Evolutionary conservation across 2,797 vertebrate genomes (phyloP), one percentile per base, ranked within the genome.

Genomic region (Lepidocolaptes lacrymiger): DNA sequence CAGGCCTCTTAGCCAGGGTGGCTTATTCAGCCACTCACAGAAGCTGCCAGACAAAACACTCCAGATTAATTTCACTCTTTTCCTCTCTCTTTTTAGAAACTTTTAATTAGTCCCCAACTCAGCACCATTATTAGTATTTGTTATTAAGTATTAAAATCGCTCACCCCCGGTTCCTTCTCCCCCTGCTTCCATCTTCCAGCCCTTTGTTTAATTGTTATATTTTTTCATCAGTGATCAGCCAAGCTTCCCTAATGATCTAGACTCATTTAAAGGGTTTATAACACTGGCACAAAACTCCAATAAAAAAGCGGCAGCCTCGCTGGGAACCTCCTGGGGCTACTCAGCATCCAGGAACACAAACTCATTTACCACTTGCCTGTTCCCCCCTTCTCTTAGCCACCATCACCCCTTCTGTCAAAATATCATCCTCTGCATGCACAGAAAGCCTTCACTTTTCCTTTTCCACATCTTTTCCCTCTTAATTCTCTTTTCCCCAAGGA

Each of bases 201-300:
- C 89, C 95, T 96, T 96, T 97, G 86, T 96, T 98, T 97, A 98
- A 98, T 97, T 98, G 97, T 97, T 97, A 95, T 95, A 97, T 98
- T 98, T 98, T 97, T 98, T 97, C 97, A 97, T 96, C 97, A 98
- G 97, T 97, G 97, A 97, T 98, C 97, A 98, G 97, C 97, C 72
- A 91, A 97, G 97, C 97, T 98, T 97, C 94, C 86, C 97, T 98
- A 98, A 98, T 98, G 97, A 98, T 98, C 97, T 93, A 91, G 95
- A 90, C 96, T 97, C 97, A 98, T 98, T 98, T 98, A 96, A 96
- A 96, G 96, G 94, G 96, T 97, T 98, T 98, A 97, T 96, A 97
- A 97, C 96, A 96, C 89, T 15, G 73, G 97, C 94, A 85, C 95
- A 96, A 90, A 98, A 94, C 94, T 97, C 96, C 97, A 98, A 97